These are phyloP conservation scores for Pelochelys cantorii DNA, from an alignment of 2,797 vertebrate species.

Conservation along the genomic window DNA sequence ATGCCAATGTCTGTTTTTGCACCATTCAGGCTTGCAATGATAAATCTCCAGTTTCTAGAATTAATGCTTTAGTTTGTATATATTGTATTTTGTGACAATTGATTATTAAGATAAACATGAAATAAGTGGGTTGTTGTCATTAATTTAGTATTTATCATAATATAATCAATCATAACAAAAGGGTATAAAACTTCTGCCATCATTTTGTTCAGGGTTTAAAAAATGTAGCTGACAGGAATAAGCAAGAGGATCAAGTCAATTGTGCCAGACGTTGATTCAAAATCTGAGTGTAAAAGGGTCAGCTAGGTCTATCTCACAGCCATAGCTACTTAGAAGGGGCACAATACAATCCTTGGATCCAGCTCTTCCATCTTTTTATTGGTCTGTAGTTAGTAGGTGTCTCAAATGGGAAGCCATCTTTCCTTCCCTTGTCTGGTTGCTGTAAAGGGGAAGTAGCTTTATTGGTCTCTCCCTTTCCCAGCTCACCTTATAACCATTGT, in stretches of 20 bases:
- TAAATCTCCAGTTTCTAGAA: constrained; percentile 28
- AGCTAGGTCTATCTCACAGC: background rate
- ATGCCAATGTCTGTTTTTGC: background rate
- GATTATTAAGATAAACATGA: constrained; percentile 1
- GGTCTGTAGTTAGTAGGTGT: background rate
- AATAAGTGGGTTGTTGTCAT: background rate
- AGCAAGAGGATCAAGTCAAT: background rate
- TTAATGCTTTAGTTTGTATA: background rate
- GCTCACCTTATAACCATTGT: background rate
- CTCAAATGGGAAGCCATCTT: background rate
- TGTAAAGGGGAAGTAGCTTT: background rate
- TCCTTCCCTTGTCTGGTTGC: background rate
- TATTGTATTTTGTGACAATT: background rate
- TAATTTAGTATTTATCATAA: background rate
- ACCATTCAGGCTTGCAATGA: constrained; percentile 24
- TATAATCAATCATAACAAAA: background rate
- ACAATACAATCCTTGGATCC: background rate
- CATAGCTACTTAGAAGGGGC: background rate
- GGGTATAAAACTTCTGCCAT: background rate
- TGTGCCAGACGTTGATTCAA: background rate
- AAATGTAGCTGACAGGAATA: background rate
- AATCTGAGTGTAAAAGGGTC: background rate
- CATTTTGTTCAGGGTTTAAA: background rate
- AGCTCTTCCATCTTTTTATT: background rate
- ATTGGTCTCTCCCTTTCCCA: background rate